A percentile compares a stretch with the other conserved stretches of the same genome.
Evolutionary conservation across 1,140 invertebrate species (phyloP).

Genomic region (Psilanteris sp.): DNA sequence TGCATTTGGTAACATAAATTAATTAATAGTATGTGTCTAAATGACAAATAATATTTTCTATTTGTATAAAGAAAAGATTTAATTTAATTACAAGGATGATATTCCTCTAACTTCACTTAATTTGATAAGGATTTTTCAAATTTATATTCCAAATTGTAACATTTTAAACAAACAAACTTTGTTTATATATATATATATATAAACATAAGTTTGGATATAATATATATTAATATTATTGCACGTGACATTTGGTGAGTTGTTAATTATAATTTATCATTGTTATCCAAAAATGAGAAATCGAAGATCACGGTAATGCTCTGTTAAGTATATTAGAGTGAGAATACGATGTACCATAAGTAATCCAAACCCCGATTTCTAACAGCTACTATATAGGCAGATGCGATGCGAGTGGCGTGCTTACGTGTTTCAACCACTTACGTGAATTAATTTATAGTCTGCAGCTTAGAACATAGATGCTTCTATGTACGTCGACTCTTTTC

Average conservation of each 20-base stretch:
- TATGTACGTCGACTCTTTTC: constrained; percentile 22
- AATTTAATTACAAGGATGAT: no score
- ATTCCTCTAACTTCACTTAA: no score
- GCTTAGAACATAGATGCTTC: constrained; percentile 28
- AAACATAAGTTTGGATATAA: no score
- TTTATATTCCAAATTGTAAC: no score
- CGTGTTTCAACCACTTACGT: constrained; percentile 60
- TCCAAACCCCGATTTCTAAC: constrained; percentile 58
- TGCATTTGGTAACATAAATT: no score
- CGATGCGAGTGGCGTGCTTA: constrained; percentile 61
- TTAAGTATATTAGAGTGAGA: constrained; percentile 25
- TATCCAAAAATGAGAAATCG: constrained; percentile 21
- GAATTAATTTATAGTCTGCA: constrained; percentile 60
- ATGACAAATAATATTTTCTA: no score
- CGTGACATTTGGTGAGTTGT: constrained; percentile 48
- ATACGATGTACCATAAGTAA: constrained; percentile 50
- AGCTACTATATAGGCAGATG: constrained; percentile 50
- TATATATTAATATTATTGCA: no score
- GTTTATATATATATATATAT: no score
- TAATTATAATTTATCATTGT: constrained; percentile 34
- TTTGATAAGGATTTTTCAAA: no score
- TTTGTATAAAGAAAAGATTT: no score
- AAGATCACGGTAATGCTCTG: constrained; percentile 6
- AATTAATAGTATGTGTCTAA: no score
- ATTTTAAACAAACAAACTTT: no score